Evolutionary conservation across 2,888 invertebrate genomes (phyloP), one percentile per base, ranked within the genome.

Genomic region (Pterostichus madidus): DNA sequence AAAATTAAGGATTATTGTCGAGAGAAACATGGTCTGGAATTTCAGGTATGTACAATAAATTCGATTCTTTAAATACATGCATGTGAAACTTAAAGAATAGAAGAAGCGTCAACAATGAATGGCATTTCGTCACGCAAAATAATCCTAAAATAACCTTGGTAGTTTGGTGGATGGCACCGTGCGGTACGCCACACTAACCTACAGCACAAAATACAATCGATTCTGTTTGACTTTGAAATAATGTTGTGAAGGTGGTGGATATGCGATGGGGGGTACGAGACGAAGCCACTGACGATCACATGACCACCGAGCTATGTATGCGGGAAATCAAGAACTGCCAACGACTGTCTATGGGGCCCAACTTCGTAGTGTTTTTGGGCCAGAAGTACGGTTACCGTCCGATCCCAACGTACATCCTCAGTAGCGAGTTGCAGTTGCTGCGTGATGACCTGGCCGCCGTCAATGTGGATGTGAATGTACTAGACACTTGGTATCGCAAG

Each of bases 191-290:
- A 17, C 49, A 79, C 49, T 64, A 79, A 79, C 79, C 46, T 68
- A 64, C n/a, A 46, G 24, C 39, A 39, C 68, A 39, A 39, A 35
- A 35, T n/a, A 24, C 6, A 24, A 44, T 44, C 68, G 10, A 71
- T 71, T 71, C 17, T 35, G 35, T 64, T 35, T 32, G 61, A 44
- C 17, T 49, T 75, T 4, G 11, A 32, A 79, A 15, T 32, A 75
- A 44, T 17, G 11, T 35, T 17, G 11, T 35, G 76, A 86, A 97
- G 97, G 98, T 99, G 2, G 99, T 99, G 35, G 99, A 99, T 90
- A 99, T 99, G 99, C 92, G 99, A 87, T 99, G 99, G 99, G 99
- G 99, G 5, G 98, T 99, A 0, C 92, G 99, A 87, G 99, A 99
- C 88, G 99, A 99, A 90, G 98, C 99, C 0, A 99, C 99, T 0